Conservation (phyloP, 2,113 vertebrate genomes). For the Spea multiplicata region DNA sequence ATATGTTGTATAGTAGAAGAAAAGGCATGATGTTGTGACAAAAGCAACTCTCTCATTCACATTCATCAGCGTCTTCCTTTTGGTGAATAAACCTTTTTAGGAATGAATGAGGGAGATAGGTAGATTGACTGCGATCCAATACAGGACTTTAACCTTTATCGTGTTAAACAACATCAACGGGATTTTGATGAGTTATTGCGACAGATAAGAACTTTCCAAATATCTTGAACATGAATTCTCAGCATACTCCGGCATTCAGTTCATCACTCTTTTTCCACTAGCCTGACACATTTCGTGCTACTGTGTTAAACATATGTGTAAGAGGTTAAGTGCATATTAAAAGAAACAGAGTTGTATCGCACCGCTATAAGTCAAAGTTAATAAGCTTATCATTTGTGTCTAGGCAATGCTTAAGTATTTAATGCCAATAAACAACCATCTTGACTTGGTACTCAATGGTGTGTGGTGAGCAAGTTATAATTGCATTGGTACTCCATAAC, state of each 20-base stretch:
- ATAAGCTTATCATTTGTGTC: too few species aligned
- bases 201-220: background rate
- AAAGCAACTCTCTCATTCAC: too few species aligned
- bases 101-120: background rate
- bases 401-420: too few species aligned
- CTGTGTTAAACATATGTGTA: background rate
- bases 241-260: background rate
- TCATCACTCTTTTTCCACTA: background rate
- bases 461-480: too few species aligned
- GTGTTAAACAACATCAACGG: background rate
- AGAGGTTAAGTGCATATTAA: too few species aligned
- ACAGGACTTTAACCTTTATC: background rate
- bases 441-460: too few species aligned
- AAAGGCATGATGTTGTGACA: too few species aligned
- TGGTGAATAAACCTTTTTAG: background rate
- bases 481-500: too few species aligned
- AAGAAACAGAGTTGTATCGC: too few species aligned
- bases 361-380: too few species aligned
- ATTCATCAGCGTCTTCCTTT: background rate
- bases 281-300: background rate
- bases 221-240: slow-evolving; percentile 1
- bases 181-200: slow-evolving; percentile 2
- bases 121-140: background rate
- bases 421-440: too few species aligned
- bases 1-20: too few species aligned